Evolutionary conservation across 2,888 invertebrate genomes (phyloP), one percentile per base, ranked within the genome.

Genomic region (Pyrochroa serraticornis): DNA sequence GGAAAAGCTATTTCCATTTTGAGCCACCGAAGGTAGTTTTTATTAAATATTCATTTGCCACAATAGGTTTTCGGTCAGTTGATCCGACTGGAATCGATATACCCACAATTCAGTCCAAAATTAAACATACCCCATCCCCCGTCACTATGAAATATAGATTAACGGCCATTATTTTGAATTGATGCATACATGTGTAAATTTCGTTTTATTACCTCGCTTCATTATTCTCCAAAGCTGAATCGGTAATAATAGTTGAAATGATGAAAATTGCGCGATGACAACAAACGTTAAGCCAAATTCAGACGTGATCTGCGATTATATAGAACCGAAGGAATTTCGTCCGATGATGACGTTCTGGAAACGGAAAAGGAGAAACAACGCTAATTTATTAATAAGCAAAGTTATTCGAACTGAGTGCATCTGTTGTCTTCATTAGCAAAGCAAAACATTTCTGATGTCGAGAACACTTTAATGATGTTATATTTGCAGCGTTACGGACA

Each of bases 391-490:
- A 64, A 57, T 65, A 62, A 56, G 51, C 50, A 60, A 65, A 62
- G 44, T 57, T 62, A 62, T 63, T 63, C 46, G 45, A 60, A 53
- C 50, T 43, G 42, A 56, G 58, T 52, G 62, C 69, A 72, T 72
- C 71, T 71, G 71, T 66, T 69, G 67, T 67, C 69, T 73, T 75
- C 73, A 72, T 74, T 75, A 74, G 69, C 64, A 67, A 68, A 67
- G 65, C 67, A 67, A 71, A 69, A 68, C 67, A 64, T 63, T 66
- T 69, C 68, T 69, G 68, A 72, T 66, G 71, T 70, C 65, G 63
- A 65, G 66, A 68, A 65, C 67, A 70, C 67, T 73, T 71, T 74
- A 74, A 75, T 74, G 73, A 74, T 70, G 72, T 71, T 73, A 72
- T 72, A 73, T 74, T 72, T 64, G 69, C 67, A 67, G 65, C 66